A percentile compares a stretch with the other conserved stretches of the same genome.
Conservation (phyloP, 2,797 vertebrate species). For the Amblyraja radiata region DNA sequence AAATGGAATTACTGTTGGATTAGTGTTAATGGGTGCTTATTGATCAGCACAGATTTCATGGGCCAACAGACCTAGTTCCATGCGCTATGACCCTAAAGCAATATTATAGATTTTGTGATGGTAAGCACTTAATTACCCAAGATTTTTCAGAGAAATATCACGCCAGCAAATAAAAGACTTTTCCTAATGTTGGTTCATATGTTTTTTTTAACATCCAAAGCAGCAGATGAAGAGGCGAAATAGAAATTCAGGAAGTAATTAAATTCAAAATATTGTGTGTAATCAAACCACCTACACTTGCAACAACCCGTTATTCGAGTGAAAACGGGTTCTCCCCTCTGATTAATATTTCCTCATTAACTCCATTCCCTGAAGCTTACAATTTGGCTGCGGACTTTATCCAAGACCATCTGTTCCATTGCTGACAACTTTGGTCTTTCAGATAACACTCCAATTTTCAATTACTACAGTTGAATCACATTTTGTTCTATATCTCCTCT, state of each 20-base stretch:
- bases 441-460: background rate
- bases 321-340: background rate
- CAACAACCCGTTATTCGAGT: background rate
- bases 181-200: too few species aligned
- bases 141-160: too few species aligned
- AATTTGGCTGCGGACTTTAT: background rate
- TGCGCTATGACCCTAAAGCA: too few species aligned
- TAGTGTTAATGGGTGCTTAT: too few species aligned
- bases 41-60: too few species aligned
- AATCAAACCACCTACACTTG: background rate
- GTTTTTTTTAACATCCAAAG: too few species aligned
- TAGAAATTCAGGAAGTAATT: background rate
- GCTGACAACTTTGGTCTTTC: background rate
- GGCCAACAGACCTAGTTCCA: too few species aligned
- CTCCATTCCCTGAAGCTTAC: background rate
- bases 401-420: background rate
- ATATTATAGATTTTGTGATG: too few species aligned
- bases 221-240: background rate
- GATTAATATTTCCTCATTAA: background rate
- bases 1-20: too few species aligned
- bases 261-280: background rate
- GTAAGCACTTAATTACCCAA: too few species aligned
- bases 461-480: background rate
- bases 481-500: background rate
- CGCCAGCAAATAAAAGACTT: too few species aligned